Conservation (phyloP, 2,888 invertebrate species). For the Scotopteryx bipunctaria region DNA sequence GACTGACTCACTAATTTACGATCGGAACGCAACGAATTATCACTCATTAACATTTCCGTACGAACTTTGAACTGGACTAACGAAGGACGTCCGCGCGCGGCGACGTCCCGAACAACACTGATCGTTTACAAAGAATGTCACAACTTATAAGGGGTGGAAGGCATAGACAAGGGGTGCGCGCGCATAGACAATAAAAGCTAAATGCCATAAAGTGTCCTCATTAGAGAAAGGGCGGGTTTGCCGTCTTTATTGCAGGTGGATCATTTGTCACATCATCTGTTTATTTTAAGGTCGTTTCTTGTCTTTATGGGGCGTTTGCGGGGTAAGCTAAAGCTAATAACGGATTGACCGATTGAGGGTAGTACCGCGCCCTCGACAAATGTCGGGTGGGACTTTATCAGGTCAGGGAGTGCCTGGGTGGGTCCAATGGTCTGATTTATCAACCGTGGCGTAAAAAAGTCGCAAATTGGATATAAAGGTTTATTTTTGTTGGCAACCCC, state of each 20-base stretch:
- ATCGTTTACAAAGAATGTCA: constrained; percentile 49
- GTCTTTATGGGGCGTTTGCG: constrained; percentile 72
- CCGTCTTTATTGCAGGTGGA: constrained; percentile 71
- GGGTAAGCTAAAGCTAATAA: constrained; percentile 60
- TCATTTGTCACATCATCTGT: constrained; percentile 76
- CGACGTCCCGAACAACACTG: constrained; percentile 64
- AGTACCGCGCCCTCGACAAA: constrained; percentile 72
- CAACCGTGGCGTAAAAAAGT: constrained; percentile 55
- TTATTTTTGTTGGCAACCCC: constrained; percentile 44
- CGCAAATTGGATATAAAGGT: constrained; percentile 57
- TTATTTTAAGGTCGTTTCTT: constrained; percentile 77
- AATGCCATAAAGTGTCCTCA: constrained; percentile 79
- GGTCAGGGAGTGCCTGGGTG: constrained; percentile 63
- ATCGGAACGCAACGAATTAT: constrained; percentile 60
- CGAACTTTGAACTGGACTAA: constrained; percentile 34
- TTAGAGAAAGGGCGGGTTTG: constrained; percentile 77
- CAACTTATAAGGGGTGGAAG: constrained; percentile 62
- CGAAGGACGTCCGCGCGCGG: constrained; percentile 44
- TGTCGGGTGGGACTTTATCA: constrained; percentile 68
- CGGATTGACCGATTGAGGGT: constrained; percentile 64
- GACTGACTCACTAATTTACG: constrained; percentile 69
- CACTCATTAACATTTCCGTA: constrained; percentile 57
- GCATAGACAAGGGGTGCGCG: constrained; percentile 68
- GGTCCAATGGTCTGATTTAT: constrained; percentile 70
- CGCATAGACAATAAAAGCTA: constrained; percentile 74